Base-by-base conservation (phyloP, 2,797 vertebrate species). In the Discoglossus pictus region DNA sequence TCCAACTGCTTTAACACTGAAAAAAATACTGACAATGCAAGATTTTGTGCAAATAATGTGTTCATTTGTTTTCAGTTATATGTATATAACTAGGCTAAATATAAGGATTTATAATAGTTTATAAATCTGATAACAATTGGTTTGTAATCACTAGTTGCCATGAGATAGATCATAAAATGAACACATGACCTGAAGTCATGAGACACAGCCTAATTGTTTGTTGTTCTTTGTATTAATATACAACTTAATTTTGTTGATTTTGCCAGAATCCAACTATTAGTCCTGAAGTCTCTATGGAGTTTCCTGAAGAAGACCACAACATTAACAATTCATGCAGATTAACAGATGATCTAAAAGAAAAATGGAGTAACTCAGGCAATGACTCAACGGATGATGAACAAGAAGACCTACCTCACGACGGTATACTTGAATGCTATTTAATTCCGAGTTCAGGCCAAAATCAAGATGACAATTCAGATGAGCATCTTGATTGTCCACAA, bases 341-440 rank as follows among this genome's bases (percentile, higher is more conserved):
- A 4, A 25, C 38, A 10, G 36, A 12, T 12, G 18, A 44, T 1
- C 42, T 9, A 15, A 13, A 38, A n/a, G 13, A 34, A 9, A 43
- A 36, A 24, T 31, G 17, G 18, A 24, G 21, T 39, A 36, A 39
- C 7, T 2, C 8, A 9, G 20, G 16, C 36, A 40, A 13, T 56
- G 55, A 73, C 6, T 86, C 76, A 24, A 92, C 87, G 4, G 92
- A 88, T 4, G 89, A 92, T 64, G 92, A 93, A 13, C 90, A 93
- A 44, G 90, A 93, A 8, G 89, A 94, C 2, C 82, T 95, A 12
- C 91, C 92, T 34, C 91, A 84, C 20, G 90, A 93, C 68, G 84
- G 68, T 2, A 74, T 80, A 3, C 38, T 82, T n/a, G 84, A 78
- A 52, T 53, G 31, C 48, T 71, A 71, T 64, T 39, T 71, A 50